Base-by-base conservation (phyloP, 2,888 invertebrate species). In the Melanostoma scalare region DNA sequence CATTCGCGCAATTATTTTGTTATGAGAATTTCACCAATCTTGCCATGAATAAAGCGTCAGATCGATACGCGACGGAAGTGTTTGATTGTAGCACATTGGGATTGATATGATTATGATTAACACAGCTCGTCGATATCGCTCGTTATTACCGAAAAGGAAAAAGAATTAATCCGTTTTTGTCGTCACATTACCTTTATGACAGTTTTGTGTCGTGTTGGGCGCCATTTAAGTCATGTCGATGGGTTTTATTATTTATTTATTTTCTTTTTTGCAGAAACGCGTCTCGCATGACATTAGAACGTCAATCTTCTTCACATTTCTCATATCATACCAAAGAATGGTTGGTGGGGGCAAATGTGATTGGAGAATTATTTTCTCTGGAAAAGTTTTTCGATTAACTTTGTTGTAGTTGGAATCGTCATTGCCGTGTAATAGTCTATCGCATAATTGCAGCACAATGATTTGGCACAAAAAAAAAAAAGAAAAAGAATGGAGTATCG, bases 311-410 rank as follows among this genome's bases (percentile, higher is more conserved):
- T 30, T 44, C 31, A 50, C 40, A 20, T 52, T n/a, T 46, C 40
- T 46, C 9, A 3, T 10, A 20, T 3, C n/a, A 4, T 9, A n/a
- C 5, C 8, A 40, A 10, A 30, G 4, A 46, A 30, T 36, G 36
- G 42, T 8, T 42, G 42, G 10, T 3, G 10, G 44, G 5, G 3
- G 44, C n/a, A 10, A 48, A 10, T 50, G 48, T 63, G 44, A 44
- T 46, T 60, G 55, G 42, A 42, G 48, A 60, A 46, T 61, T 76
- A 55, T 44, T 65, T 52, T 46, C 30, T 40, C 6, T 48, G 52
- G 38, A 9, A 79, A 84, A 84, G 74, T 84, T 84, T 84, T 84
- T 84, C 79, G 71, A 84, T 84, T 79, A 79, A 79, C 65, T 74
- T 48, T 20, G 20, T 46, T 46, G 4, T 9, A 52, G 61, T 35